Percentiles rank a stretch among this genome's conserved stretches.
phyloP scores from a whole-genome alignment of 2,888 invertebrate species.

The Heliconius erato region DNA sequence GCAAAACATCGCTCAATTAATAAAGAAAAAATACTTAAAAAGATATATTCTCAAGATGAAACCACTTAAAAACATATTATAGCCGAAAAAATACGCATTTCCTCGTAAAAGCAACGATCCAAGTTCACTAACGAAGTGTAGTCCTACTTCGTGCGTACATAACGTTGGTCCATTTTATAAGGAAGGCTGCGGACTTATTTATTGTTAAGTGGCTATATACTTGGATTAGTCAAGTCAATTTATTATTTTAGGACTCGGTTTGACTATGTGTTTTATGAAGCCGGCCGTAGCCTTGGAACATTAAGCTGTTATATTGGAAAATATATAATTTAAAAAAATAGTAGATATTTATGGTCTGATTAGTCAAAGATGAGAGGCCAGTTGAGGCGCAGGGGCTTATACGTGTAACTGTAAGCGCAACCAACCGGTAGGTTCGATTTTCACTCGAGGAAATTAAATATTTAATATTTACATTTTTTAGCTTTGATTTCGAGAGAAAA shows the following conservation, averaged over 20 bases:
- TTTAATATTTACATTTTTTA: too few relatives aligned
- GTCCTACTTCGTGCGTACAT: conserved; percentile 3
- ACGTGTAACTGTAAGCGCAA: too few relatives aligned
- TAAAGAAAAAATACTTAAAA: not conserved
- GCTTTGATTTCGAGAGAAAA: too few relatives aligned
- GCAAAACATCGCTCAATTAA: not conserved
- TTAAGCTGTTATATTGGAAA: not conserved
- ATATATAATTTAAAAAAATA: not conserved
- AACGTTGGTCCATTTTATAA: conserved; percentile 16
- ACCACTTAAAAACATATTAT: conserved; percentile 10
- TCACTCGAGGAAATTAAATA: too few relatives aligned
- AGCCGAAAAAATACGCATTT: conserved; percentile 3
- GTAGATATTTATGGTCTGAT: too few relatives aligned
- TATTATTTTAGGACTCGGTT: conserved; percentile 13
- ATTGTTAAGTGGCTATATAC: not conserved
- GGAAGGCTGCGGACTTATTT: conserved; percentile 15
- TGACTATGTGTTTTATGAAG: not conserved
- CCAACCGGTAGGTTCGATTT: too few relatives aligned
- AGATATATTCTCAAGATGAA: not conserved
- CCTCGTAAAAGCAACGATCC: conserved; percentile 27
- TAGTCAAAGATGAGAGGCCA: too few relatives aligned
- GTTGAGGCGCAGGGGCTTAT: too few relatives aligned
- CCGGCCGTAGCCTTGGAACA: not conserved
- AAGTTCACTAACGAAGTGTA: conserved; percentile 20
- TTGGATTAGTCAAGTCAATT: conserved; percentile 2